Conservation (phyloP, 2,888 invertebrate species). For the Drosophila demipolita region DNA sequence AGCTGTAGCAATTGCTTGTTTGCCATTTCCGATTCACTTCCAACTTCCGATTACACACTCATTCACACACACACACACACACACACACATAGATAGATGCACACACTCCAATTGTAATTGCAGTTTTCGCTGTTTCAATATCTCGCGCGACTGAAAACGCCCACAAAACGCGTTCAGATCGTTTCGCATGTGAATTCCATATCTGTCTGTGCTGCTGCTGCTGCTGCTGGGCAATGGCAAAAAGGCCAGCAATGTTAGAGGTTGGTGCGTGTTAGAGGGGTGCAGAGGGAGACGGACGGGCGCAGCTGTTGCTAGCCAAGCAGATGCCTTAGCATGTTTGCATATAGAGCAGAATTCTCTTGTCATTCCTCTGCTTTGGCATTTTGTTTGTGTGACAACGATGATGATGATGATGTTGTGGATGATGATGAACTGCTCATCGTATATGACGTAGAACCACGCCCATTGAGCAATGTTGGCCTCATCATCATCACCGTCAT, state of each 20-base stretch:
- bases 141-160: slow-evolving; percentile 45
- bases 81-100: background rate
- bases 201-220: slow-evolving; percentile 6
- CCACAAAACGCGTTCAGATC: slow-evolving; percentile 52
- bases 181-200: slow-evolving; percentile 26
- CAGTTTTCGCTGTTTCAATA: slow-evolving; percentile 59
- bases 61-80: slow-evolving; percentile 16
- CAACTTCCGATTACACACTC: slow-evolving; percentile 47
- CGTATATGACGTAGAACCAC: slow-evolving; percentile 10
- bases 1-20: slow-evolving; percentile 47
- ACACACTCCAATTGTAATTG: slow-evolving; percentile 45
- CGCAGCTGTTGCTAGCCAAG: slow-evolving; percentile 19
- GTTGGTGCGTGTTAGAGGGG: background rate
- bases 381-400: slow-evolving; percentile 33
- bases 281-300: too few species aligned
- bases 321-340: slow-evolving; percentile 44
- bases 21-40: slow-evolving; percentile 49
- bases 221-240: slow-evolving; percentile 17
- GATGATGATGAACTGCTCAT: slow-evolving; percentile 1
- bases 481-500: slow-evolving; percentile 26
- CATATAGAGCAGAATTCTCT: slow-evolving; percentile 54
- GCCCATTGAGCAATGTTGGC: slow-evolving; percentile 25
- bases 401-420: slow-evolving; percentile 13
- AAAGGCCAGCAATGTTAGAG: background rate
- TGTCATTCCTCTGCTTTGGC: slow-evolving; percentile 52